Base-by-base conservation (phyloP, 2,888 invertebrate genomes). In the Thumatha senex region DNA sequence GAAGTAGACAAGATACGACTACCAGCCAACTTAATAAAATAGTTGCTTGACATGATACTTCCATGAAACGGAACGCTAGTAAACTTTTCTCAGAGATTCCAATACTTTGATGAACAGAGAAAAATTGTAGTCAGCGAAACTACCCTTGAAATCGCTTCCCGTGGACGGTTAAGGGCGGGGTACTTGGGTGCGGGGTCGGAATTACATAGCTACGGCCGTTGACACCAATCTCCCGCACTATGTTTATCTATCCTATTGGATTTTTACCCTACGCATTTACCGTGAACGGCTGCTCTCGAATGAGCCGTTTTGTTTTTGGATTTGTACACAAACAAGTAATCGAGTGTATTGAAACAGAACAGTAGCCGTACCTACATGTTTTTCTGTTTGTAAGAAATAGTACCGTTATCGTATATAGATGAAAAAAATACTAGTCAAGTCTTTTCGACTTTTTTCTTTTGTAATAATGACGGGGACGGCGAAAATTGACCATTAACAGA, bases 231-330 rank as follows among this genome's bases (percentile, higher is more conserved):
- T 83, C 81, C 77, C 76, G 75, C 74, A 69, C 78, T 76, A 73
- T 89, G 89, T 90, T 88, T 90, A 82, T 82, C 79, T 85, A 86
- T 84, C 78, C 74, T 73, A 80, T 80, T 76, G 78, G 83, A 79
- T 84, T 86, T 85, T 86, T 86, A 84, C 81, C 80, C 81, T 77
- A 81, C 71, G 75, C 76, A 79, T 80, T 80, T 73, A 76, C 76
- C 73, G 73, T 75, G 75, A 78, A 78, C 76, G 80, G 75, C 73
- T 80, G 82, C 76, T 74, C 75, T 72, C 82, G 69, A 77, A 80
- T 82, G 81, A 76, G 68, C 61, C 68, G 77, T 74, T 84, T 81
- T 76, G 78, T 82, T 82, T 82, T 80, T 71, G 74, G 72, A 77
- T 71, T 74, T 67, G 66, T 67, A 75, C 60, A 77, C 74, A 67